Base-by-base conservation (phyloP, 2,113 vertebrate genomes). In the Actinemys pallida region DNA sequence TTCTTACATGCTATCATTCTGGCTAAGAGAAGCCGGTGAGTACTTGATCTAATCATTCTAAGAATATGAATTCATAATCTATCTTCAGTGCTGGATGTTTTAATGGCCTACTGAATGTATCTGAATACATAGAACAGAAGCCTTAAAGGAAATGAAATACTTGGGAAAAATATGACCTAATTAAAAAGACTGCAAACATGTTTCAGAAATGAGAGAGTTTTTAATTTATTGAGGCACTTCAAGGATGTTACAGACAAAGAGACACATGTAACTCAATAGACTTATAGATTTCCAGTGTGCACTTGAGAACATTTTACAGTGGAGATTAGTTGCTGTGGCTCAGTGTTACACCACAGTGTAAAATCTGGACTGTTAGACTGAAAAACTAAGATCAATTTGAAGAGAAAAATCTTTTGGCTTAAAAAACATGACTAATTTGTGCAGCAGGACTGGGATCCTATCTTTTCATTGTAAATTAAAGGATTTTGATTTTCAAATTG, bases 161-260 rank as follows among this genome's bases (percentile, higher is more conserved):
- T 92, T 62, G 35, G 72, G 50, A 83, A 95, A 97, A 93, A 95
- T 93, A 96, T 31, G 62, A 93, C 84, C 91, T 89, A 97, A 98
- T 98, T 96, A 97, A 95, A 95, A 76, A 14, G 0, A 94, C 93
- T 92, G 80, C 79, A 96, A 96, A 96, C 95, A 95, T 2, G 0
- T 96, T 96, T 93, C 93, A 93, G 81, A 96, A 97, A 95, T 22
- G 52, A 81, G 83, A 96, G 47, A 84, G 84, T 92, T 81, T 94
- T 86, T 90, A 94, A 96, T 88, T 94, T 92, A 92, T 79, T 62
- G 72, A 75, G 88, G 45, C 89, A 91, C 83, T 95, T 90, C 92
- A 83, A 94, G 79, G 93, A 94, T 93, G 87, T 52, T 7, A 39
- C 94, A 95, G 86, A 91, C 49, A 88, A 85, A 9, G 59, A 93